Conservation (phyloP, 1,140 invertebrate genomes). For the Medauroidea extradentata region DNA sequence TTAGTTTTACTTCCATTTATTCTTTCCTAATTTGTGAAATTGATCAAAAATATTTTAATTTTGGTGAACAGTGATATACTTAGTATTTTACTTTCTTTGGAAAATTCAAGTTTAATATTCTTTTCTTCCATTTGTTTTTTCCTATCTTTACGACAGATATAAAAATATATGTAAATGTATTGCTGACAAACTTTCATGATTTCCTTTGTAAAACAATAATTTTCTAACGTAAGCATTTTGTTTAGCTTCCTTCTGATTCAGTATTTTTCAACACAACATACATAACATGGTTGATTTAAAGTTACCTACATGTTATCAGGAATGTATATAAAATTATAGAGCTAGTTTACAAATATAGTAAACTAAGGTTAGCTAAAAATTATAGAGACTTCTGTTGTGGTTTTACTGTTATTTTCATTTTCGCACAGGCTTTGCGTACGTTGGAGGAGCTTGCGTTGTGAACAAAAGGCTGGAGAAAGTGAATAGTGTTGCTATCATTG, state of each 20-base stretch:
- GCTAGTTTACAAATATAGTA: background rate
- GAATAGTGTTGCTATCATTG: constrained; percentile 93
- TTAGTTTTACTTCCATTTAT: too few relatives aligned
- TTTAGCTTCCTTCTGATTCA: too few relatives aligned
- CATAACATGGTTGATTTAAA: too few relatives aligned
- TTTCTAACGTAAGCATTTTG: too few relatives aligned
- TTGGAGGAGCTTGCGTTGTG: constrained; percentile 91
- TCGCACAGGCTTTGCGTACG: constrained; percentile 84
- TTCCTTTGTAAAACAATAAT: too few relatives aligned
- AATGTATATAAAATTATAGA: background rate
- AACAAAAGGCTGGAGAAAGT: constrained; percentile 94
- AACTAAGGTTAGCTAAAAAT: background rate
- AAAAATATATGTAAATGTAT: too few relatives aligned
- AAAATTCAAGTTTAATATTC: background rate
- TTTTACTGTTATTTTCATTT: constrained; percentile 18
- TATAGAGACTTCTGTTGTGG: too few relatives aligned
- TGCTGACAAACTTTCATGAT: too few relatives aligned
- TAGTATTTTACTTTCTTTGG: background rate
- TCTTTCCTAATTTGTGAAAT: too few relatives aligned
- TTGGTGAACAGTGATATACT: too few relatives aligned
- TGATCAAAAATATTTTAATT: too few relatives aligned
- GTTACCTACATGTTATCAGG: background rate
- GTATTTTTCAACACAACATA: too few relatives aligned
- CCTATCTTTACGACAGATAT: background rate
- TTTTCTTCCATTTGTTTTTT: background rate